Conservation (phyloP, 2,888 invertebrate species). For the Drosophila flavopinicola region DNA sequence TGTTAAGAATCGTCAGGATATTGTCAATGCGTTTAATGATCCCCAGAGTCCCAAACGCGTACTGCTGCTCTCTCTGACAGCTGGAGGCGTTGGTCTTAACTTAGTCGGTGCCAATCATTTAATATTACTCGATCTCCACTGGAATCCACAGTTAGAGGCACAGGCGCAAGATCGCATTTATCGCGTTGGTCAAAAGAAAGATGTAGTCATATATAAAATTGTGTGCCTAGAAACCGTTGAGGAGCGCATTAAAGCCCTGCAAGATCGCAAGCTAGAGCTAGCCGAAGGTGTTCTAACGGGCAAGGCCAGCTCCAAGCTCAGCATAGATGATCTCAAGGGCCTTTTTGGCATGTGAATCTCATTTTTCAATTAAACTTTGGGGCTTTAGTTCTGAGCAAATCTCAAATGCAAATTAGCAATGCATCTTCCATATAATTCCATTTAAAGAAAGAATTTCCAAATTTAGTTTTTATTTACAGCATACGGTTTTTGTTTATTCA, state of each 20-base stretch:
- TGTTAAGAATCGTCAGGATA: conserved; percentile 88
- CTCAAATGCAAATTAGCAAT: too few relatives aligned
- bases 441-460: neutral
- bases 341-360: conserved; percentile 87
- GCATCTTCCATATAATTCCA: neutral
- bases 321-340: conserved; percentile 91
- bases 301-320: conserved; percentile 89
- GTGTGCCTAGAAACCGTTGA: conserved; percentile 94
- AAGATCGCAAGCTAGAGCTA: conserved; percentile 90
- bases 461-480: conserved; percentile 36
- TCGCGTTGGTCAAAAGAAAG: conserved; percentile 93
- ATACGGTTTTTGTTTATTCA: conserved; percentile 23
- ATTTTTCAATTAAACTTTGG: too few relatives aligned
- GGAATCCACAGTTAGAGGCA: conserved; percentile 98
- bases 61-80: conserved; percentile 93
- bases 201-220: conserved; percentile 93
- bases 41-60: conserved; percentile 86
- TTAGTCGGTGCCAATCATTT: conserved; percentile 96
- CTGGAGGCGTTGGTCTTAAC: conserved; percentile 98
- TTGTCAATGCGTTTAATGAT: conserved; percentile 90
- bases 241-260: conserved; percentile 91
- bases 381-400: too few relatives aligned
- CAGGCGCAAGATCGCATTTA: conserved; percentile 98
- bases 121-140: conserved; percentile 95
- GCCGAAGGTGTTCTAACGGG: conserved; percentile 92